A percentile compares a stretch with the other conserved stretches of the same genome.
These are phyloP conservation scores for Platyscapa corneri DNA, from an alignment of 1,140 invertebrate genomes.

Conservation along the genomic window DNA sequence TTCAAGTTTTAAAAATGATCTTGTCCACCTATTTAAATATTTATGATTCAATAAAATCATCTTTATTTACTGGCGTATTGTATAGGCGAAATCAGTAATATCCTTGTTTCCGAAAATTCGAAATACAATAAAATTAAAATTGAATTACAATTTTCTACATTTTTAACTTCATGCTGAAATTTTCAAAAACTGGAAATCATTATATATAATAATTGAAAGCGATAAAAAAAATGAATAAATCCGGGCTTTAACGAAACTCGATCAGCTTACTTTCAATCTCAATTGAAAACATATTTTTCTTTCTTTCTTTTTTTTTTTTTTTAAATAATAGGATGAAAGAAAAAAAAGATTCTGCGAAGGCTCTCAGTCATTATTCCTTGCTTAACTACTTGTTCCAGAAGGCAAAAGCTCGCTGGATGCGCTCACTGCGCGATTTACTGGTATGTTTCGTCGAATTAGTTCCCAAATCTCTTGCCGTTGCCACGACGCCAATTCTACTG, in stretches of 20 bases:
- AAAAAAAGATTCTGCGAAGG: background rate
- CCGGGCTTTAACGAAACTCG: background rate
- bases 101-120: background rate
- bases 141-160: background rate
- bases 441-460: background rate
- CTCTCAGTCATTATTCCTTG: background rate
- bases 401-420: slow-evolving; percentile 69
- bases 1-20: slow-evolving; percentile 38
- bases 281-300: background rate
- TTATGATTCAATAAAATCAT: slow-evolving; percentile 30
- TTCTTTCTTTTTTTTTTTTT: too few relatives aligned
- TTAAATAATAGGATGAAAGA: background rate
- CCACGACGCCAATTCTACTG: background rate
- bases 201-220: background rate
- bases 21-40: slow-evolving; percentile 1
- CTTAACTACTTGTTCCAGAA: slow-evolving; percentile 70
- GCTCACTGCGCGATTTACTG: slow-evolving; percentile 64
- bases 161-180: background rate
- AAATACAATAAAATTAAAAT: background rate
- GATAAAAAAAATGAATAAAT: slow-evolving; percentile 6
- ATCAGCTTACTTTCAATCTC: background rate
- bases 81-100: slow-evolving; percentile 8
- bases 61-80: slow-evolving; percentile 30
- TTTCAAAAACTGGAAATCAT: background rate
- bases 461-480: background rate